Percentiles rank a stretch among this genome's conserved stretches.
phyloP scores from a whole-genome alignment of 2,113 vertebrate species.

The Raja brachyura region DNA sequence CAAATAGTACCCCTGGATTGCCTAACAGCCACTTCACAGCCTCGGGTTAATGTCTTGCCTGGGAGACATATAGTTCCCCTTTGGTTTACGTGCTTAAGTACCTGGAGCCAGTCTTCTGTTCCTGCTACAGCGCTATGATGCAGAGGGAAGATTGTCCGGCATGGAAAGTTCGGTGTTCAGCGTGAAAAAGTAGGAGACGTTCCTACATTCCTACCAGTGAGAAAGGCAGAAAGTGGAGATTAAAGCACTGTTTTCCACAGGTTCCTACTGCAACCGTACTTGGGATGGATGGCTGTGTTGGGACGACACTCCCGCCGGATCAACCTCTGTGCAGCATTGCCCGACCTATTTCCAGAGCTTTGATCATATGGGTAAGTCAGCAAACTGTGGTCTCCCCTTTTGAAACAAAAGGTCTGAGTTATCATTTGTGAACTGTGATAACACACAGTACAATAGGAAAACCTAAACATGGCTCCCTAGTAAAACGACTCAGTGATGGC shows the following conservation, averaged over 20 bases:
- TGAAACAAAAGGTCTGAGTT: background rate
- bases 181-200: background rate
- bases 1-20: too few species aligned
- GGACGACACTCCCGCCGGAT: conserved; percentile 55
- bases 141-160: background rate
- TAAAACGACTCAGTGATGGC: background rate
- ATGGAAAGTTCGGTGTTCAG: background rate
- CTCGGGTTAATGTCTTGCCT: too few species aligned
- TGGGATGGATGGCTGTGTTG: conserved; percentile 71
- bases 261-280: conserved; percentile 60
- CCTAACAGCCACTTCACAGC: too few species aligned
- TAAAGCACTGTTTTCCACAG: conserved; percentile 42
- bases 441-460: background rate
- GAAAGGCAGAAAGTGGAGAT: background rate
- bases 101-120: background rate
- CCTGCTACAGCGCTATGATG: background rate
- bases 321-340: conserved; percentile 53
- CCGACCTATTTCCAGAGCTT: conserved; percentile 61
- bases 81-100: background rate
- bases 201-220: background rate
- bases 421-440: background rate
- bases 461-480: background rate
- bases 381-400: too few species aligned
- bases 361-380: conserved; percentile 56
- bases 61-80: too few species aligned